A percentile compares a stretch with the other conserved stretches of the same genome.
Evolutionary conservation across 2,888 invertebrate genomes (phyloP).

Genomic region (Pseudolycoriella hygida): DNA sequence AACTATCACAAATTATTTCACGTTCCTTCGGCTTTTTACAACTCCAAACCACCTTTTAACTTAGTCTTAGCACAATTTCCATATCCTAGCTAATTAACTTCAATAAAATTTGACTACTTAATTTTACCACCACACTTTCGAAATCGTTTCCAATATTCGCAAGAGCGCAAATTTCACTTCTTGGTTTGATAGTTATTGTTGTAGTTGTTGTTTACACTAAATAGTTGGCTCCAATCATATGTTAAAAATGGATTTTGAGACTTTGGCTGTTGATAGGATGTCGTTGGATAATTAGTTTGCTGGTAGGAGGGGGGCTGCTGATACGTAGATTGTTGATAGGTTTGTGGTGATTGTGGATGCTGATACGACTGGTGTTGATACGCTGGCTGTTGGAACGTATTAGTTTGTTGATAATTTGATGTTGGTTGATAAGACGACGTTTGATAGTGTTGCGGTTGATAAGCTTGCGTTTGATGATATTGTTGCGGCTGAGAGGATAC

Average conservation of each 20-base stretch:
- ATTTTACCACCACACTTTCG: no score
- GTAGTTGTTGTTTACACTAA: background rate
- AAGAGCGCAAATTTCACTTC: no score
- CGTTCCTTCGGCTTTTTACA: no score
- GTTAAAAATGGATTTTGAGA: background rate
- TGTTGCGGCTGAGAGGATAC: background rate
- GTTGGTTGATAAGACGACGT: constrained; percentile 17
- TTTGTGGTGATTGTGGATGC: constrained; percentile 20
- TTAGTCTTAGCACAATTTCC: no score
- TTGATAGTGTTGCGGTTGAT: constrained; percentile 2
- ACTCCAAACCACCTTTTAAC: no score
- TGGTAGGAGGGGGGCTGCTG: constrained; percentile 36
- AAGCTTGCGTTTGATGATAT: background rate
- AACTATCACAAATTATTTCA: no score
- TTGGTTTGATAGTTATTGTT: no score
- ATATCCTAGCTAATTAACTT: no score
- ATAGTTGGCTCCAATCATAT: constrained; percentile 4
- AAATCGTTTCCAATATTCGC: constrained; percentile 1
- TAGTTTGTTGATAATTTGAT: no score
- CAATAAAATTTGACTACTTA: no score
- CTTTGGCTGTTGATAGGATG: background rate
- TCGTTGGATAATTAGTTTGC: constrained; percentile 9
- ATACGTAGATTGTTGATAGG: constrained; percentile 28
- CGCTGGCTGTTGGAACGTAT: constrained; percentile 3
- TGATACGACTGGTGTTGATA: constrained; percentile 15